phyloP scores from a whole-genome alignment of 2,113 vertebrate species.

The Pachypanchax playfairii region DNA sequence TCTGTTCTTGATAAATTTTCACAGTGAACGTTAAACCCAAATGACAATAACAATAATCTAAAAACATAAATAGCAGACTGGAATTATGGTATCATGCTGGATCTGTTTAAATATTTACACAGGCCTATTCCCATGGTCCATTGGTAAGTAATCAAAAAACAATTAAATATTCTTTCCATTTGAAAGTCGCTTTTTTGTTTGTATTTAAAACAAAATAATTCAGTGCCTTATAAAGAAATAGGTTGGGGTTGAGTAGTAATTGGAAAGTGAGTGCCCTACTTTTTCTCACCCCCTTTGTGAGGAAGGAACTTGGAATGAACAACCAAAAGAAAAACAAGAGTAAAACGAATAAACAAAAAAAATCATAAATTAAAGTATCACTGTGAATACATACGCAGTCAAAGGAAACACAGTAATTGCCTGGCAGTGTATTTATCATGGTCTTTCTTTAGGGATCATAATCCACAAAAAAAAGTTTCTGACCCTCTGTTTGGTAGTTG shows the following conservation, averaged over 20 bases:
- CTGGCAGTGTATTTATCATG: slow-evolving; percentile 70
- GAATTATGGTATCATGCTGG: slow-evolving; percentile 78
- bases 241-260: slow-evolving; percentile 74
- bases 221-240: slow-evolving; percentile 78
- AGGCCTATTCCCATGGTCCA: slow-evolving; percentile 80
- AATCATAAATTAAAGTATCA: slow-evolving; percentile 75
- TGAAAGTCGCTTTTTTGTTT: slow-evolving; percentile 81
- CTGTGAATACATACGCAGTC: slow-evolving; percentile 69
- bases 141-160: slow-evolving; percentile 86
- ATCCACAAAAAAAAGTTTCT: slow-evolving; percentile 49
- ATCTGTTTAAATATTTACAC: slow-evolving; percentile 85
- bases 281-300: slow-evolving; percentile 68
- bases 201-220: slow-evolving; percentile 79
- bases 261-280: slow-evolving; percentile 81
- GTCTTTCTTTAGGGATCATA: slow-evolving; percentile 65
- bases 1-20: slow-evolving; percentile 57
- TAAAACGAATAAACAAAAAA: slow-evolving; percentile 66
- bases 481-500: slow-evolving; percentile 50
- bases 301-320: slow-evolving; percentile 74
- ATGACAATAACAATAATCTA: slow-evolving; percentile 77
- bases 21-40: slow-evolving; percentile 65
- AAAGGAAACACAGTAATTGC: slow-evolving; percentile 77
- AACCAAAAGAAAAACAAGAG: slow-evolving; percentile 60
- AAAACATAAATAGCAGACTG: slow-evolving; percentile 76
- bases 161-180: slow-evolving; percentile 85